Percentiles rank a stretch among this genome's conserved stretches.
Evolutionary conservation across 2,888 invertebrate species (phyloP).

Genomic region (Dasypogon diadema): DNA sequence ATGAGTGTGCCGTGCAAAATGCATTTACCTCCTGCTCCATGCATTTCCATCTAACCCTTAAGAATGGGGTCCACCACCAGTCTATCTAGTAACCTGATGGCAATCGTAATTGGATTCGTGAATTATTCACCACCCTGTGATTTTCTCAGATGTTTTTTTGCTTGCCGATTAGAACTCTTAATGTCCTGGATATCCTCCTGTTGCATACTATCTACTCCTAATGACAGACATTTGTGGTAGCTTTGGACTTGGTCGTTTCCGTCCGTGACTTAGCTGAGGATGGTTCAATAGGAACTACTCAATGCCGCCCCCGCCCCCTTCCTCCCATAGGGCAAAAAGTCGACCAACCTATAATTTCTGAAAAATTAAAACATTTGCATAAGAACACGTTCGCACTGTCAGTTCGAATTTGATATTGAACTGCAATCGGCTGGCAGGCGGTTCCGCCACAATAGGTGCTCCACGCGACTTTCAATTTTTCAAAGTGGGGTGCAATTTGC

Average conservation of each 20-base stretch:
- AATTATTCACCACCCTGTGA: no score
- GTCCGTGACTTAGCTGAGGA: not conserved
- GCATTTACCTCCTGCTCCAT: no score
- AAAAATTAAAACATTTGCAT: slow-evolving; percentile 3
- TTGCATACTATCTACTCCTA: not conserved
- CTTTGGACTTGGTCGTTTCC: not conserved
- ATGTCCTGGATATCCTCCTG: no score
- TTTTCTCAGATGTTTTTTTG: no score
- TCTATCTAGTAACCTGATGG: no score
- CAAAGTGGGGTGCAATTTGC: slow-evolving; percentile 4
- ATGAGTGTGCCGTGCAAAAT: not conserved
- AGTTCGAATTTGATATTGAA: no score
- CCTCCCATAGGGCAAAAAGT: no score
- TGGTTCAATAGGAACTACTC: not conserved
- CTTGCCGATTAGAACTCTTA: no score
- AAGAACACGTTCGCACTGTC: not conserved
- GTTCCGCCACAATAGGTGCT: not conserved
- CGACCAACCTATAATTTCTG: not conserved
- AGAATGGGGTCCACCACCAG: no score
- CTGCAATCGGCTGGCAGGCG: not conserved
- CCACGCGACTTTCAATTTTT: not conserved
- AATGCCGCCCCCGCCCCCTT: no score
- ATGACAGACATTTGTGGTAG: not conserved
- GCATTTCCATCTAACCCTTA: no score
- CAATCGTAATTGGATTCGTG: no score